phyloP scores from a whole-genome alignment of 2,113 vertebrate species.

The Chaenogobius annularis region DNA sequence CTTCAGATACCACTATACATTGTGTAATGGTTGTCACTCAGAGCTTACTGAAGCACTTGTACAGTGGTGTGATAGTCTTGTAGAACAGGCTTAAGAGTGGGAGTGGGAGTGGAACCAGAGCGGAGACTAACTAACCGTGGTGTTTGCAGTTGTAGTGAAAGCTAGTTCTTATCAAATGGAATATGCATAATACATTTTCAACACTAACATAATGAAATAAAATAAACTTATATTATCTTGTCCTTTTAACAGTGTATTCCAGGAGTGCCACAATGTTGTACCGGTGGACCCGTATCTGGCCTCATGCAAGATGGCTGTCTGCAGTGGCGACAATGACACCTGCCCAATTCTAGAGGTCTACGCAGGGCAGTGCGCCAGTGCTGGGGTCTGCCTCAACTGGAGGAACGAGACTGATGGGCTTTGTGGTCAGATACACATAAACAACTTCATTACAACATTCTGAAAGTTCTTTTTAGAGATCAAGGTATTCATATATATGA shows the following conservation, averaged over 20 bases:
- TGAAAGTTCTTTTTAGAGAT: not conserved
- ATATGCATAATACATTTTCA: no score
- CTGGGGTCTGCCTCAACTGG: conserved; percentile 85
- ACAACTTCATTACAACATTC: not conserved
- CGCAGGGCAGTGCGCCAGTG: conserved; percentile 76
- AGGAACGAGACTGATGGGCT: conserved; percentile 73
- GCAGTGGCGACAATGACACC: conserved; percentile 34
- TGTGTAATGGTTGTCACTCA: no score
- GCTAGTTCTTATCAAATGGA: no score
- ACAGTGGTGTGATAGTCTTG: no score
- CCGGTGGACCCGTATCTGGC: conserved; percentile 67
- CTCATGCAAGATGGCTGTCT: conserved; percentile 79
- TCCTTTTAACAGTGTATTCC: conserved; percentile 77
- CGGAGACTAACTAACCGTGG: no score
- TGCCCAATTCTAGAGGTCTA: conserved; percentile 86
- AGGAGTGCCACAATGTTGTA: conserved; percentile 69
- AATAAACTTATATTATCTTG: not conserved
- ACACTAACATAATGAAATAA: no score
- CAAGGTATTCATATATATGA: not conserved
- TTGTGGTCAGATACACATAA: conserved; percentile 78
- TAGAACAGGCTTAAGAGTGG: no score
- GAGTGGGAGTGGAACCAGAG: no score
- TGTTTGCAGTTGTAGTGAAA: no score
- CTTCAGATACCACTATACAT: no score
- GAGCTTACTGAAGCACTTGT: no score